These are phyloP conservation scores for Pipistrellus nathusii DNA, from an alignment of 2,797 vertebrate genomes.

Conservation along the genomic window DNA sequence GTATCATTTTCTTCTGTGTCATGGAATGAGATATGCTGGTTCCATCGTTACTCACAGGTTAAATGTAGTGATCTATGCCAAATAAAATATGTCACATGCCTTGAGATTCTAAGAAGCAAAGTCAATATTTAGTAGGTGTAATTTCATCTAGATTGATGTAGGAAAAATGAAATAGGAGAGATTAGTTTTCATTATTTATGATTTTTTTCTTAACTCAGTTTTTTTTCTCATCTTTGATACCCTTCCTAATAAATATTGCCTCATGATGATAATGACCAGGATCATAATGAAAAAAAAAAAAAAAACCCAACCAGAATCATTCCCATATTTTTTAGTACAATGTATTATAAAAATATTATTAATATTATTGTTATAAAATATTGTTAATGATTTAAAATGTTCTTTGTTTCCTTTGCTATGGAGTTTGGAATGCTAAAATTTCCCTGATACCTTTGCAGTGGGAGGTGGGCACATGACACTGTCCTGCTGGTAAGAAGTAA, in stretches of 20 bases:
- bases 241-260: slow-evolving; percentile 48
- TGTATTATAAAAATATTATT: slow-evolving; percentile 9
- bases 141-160: slow-evolving; percentile 74
- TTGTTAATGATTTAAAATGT: slow-evolving; percentile 41
- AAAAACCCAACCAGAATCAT: background rate
- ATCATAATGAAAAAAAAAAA: slow-evolving; percentile 6
- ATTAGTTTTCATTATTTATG: slow-evolving; percentile 79
- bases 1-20: slow-evolving; percentile 39
- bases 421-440: slow-evolving; percentile 9
- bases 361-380: slow-evolving; percentile 46
- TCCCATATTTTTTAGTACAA: slow-evolving; percentile 39
- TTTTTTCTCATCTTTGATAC: slow-evolving; percentile 31
- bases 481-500: background rate
- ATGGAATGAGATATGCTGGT: slow-evolving; percentile 37
- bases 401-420: slow-evolving; percentile 49
- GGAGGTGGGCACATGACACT: background rate
- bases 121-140: slow-evolving; percentile 76
- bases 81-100: slow-evolving; percentile 62
- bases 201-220: slow-evolving; percentile 50
- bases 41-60: slow-evolving; percentile 61
- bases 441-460: background rate
- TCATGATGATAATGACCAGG: slow-evolving; percentile 37
- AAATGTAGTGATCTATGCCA: slow-evolving; percentile 71
- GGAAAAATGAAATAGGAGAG: slow-evolving; percentile 74
- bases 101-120: slow-evolving; percentile 39